Percentiles rank a stretch among this genome's conserved stretches.
These are phyloP conservation scores for Gobionotothen gibberifrons DNA, from an alignment of 2,797 vertebrate species.

Conservation along the genomic window DNA sequence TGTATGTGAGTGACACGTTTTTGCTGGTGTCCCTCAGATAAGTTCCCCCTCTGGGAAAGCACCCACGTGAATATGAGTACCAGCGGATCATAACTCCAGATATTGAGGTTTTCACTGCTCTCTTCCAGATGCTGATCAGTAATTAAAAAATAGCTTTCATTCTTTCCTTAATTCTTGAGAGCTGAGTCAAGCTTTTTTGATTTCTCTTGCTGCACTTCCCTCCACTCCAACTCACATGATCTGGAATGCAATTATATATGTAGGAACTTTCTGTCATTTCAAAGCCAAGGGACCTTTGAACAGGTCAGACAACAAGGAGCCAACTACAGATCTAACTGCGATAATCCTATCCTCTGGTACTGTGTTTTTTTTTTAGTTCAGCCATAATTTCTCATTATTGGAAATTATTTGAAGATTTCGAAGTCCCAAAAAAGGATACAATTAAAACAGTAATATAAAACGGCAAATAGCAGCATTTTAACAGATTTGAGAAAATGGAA, in stretches of 20 bases:
- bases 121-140: slow-evolving; percentile 79
- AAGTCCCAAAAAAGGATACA: neutral
- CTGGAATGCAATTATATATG: slow-evolving; percentile 51
- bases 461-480: neutral
- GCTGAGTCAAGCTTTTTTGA: slow-evolving; percentile 64
- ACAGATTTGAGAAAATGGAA: neutral
- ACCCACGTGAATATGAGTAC: slow-evolving; percentile 71
- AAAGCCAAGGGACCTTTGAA: slow-evolving; percentile 16
- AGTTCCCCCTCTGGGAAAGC: slow-evolving; percentile 54
- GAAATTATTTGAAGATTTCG: neutral
- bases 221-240: slow-evolving; percentile 38
- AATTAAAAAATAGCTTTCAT: slow-evolving; percentile 83
- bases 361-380: neutral
- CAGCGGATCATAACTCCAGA: slow-evolving; percentile 74
- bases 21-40: slow-evolving; percentile 44
- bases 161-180: slow-evolving; percentile 77
- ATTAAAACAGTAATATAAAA: neutral
- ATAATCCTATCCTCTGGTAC: neutral
- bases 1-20: slow-evolving; percentile 46
- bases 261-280: slow-evolving; percentile 28
- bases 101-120: slow-evolving; percentile 76
- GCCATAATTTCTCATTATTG: neutral
- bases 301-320: slow-evolving; percentile 1
- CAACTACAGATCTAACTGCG: neutral
- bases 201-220: slow-evolving; percentile 44